phyloP scores from a whole-genome alignment of 2,113 vertebrate genomes.

The Crotalus horridus region DNA sequence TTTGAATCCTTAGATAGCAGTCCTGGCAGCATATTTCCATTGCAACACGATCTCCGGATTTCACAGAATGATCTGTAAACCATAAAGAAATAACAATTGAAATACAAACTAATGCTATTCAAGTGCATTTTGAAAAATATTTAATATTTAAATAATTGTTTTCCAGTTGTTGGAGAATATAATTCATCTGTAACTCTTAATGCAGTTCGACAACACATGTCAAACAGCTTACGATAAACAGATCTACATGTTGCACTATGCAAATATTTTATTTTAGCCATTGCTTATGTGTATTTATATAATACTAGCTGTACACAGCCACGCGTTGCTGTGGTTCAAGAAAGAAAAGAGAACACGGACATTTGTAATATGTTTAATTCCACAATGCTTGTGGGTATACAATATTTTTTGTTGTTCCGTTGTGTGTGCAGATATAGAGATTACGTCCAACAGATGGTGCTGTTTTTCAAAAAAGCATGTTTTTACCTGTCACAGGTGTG shows the following conservation, averaged over 20 bases:
- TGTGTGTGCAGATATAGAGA: too few species aligned
- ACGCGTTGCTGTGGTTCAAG: too few species aligned
- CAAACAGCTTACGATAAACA: background rate
- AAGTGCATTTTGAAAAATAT: background rate
- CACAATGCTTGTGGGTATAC: too few species aligned
- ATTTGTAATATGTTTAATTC: too few species aligned
- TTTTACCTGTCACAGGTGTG: too few species aligned
- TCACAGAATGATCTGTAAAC: slow-evolving; percentile 77
- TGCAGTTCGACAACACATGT: background rate
- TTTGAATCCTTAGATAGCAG: slow-evolving; percentile 85
- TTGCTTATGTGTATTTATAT: background rate
- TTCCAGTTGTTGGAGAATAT: background rate
- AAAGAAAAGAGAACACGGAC: too few species aligned
- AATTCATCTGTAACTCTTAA: background rate
- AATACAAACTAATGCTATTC: background rate
- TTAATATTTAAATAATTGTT: background rate
- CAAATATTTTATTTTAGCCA: background rate
- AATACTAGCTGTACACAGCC: background rate
- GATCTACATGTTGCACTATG: background rate
- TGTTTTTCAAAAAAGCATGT: too few species aligned
- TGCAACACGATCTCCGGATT: slow-evolving; percentile 74
- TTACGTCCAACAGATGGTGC: too few species aligned
- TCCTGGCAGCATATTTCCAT: slow-evolving; percentile 90
- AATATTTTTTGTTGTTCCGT: too few species aligned
- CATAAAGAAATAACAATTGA: slow-evolving; percentile 24